Evolutionary conservation across 2,113 vertebrate genomes (phyloP), one percentile per base, ranked within the genome.

Genomic region (Haplochromis burtoni): DNA sequence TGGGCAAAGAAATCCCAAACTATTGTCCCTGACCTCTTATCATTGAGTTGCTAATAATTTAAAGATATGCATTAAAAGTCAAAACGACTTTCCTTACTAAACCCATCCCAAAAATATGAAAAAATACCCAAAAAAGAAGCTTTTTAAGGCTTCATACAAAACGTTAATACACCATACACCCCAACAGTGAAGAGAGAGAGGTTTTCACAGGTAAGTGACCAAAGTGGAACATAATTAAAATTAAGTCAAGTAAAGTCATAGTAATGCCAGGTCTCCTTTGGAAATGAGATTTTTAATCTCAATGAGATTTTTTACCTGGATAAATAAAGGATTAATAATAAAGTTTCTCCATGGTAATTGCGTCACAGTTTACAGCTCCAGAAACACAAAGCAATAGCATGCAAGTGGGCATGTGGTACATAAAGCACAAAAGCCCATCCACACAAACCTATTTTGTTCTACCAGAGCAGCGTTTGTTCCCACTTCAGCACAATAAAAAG

Each of bases 331-430:
- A 26, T 26, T 26, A 26, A 26, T 26, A 26, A 26, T 26, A 19
- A 49, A 49, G 10, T 76, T 76, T 49, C 71, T 76, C 26, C 16
- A 3, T 11, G 7, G 42, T 19, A 78, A 19, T 55, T 71, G 38
- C 42, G 81, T 82, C 17, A 79, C 51, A 88, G 83, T 87, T 87
- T 87, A 85, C 83, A 82, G 38, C 79, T n/a, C 29, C 40, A 88
- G 59, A 94, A 84, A 82, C 31, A 16, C 42, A 82, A 35, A 7
- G 42, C 38, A 87, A 86, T 68, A 57, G 90, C 4, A 29, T 71
- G 84, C 66, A 61, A 87, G 53, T 38, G 4, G 66, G 47, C 19
- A 11, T 71, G 85, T 82, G 71, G 87, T 83, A 31, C 79, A 76
- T 78, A 54, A 81, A 53, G 13, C n/a, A 76, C 80, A 82, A 55